Evolutionary conservation across 2,113 vertebrate genomes (phyloP).

Genomic region (Eulacestoma nigropectus): DNA sequence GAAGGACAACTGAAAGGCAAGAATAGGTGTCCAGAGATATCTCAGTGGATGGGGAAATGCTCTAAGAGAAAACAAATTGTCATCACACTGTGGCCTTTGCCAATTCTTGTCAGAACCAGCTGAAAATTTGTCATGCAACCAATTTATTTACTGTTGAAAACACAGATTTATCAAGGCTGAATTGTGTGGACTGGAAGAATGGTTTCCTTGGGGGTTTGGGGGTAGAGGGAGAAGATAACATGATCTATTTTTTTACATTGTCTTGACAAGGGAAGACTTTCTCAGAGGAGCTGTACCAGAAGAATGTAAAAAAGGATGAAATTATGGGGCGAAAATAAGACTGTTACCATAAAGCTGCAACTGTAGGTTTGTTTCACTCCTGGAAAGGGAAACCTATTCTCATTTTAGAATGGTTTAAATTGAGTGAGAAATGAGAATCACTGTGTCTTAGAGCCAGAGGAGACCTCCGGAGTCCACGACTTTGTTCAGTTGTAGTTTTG

Average conservation of each 20-base stretch:
- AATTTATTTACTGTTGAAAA: not conserved
- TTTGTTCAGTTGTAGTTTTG: not conserved
- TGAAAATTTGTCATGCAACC: not conserved
- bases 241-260: not conserved
- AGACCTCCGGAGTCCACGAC: not conserved
- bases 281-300: not conserved
- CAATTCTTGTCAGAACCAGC: not conserved
- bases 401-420: not conserved
- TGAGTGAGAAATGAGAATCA: not conserved
- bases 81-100: not conserved
- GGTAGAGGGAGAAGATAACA: not conserved
- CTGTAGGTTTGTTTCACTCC: not conserved
- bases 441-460: not conserved
- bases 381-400: not conserved
- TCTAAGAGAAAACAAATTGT: not conserved
- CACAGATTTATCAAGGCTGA: not conserved
- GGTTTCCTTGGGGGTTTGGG: not conserved
- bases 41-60: not conserved
- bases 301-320: not conserved
- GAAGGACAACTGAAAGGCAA: not conserved
- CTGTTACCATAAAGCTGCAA: not conserved
- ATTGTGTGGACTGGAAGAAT: not conserved
- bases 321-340: not conserved
- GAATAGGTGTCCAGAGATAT: not conserved
- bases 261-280: slow-evolving; percentile 1